Evolutionary conservation across 2,888 invertebrate species (phyloP).

Genomic region (Drosophila kanekoi): DNA sequence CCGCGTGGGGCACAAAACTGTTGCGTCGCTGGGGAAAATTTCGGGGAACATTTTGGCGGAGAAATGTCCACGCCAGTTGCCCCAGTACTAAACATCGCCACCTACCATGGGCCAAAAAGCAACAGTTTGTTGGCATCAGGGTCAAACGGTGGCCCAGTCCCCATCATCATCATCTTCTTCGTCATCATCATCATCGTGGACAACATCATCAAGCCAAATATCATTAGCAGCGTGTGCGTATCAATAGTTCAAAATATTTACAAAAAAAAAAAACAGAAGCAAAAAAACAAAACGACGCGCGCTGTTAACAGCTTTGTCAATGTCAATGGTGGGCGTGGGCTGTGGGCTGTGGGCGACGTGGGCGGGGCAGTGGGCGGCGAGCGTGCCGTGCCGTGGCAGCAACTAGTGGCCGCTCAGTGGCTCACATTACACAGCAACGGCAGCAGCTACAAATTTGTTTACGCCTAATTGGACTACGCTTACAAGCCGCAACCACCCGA

Average conservation of each 20-base stretch:
- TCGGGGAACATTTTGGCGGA: conserved; percentile 32
- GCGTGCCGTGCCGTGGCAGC: conserved; percentile 34
- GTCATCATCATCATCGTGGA: conserved; percentile 9
- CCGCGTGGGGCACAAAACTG: conserved; percentile 36
- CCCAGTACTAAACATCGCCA: conserved; percentile 43
- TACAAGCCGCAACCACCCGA: conserved; percentile 55
- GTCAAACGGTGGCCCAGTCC: conserved; percentile 40
- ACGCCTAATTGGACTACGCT: conserved; percentile 77
- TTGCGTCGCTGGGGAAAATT: conserved; percentile 49
- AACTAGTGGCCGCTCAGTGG: conserved; percentile 52
- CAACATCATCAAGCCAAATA: conserved; percentile 20
- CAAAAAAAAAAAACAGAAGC: conserved; percentile 26
- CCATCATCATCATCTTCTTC: conserved; percentile 4
- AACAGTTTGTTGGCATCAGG: conserved; percentile 78
- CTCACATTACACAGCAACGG: conserved; percentile 36
- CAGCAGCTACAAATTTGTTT: conserved; percentile 67
- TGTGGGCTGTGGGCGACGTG: conserved; percentile 1
- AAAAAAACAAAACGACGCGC: conserved; percentile 28
- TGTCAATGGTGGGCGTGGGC: conserved; percentile 48
- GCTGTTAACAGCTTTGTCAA: conserved; percentile 65
- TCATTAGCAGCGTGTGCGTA: conserved; percentile 39
- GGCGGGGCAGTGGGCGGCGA: background rate
- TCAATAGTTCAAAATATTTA: conserved; percentile 76
- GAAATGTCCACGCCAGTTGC: conserved; percentile 42
- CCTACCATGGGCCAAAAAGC: conserved; percentile 53